Evolutionary conservation across 1,140 invertebrate genomes (phyloP).

Genomic region (Cherax destructor): DNA sequence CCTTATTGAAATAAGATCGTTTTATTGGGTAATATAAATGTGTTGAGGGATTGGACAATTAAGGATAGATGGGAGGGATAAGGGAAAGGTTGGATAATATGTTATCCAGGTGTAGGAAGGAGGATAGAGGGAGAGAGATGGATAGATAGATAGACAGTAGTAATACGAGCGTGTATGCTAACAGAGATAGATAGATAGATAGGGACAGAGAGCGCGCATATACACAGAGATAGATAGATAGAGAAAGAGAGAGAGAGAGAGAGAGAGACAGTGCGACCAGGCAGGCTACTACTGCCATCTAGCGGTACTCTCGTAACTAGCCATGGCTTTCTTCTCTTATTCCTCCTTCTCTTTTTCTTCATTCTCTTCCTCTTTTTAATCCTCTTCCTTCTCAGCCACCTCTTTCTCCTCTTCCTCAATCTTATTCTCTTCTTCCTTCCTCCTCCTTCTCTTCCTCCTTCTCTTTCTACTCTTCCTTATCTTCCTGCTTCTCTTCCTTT

Average conservation of each 20-base stretch:
- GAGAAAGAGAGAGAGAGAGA: neutral
- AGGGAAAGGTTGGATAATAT: too few species aligned
- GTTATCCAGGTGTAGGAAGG: too few species aligned
- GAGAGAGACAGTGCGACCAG: neutral
- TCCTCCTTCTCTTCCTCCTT: neutral
- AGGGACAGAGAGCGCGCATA: too few species aligned
- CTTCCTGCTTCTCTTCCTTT: neutral
- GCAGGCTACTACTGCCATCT: slow-evolving; percentile 22
- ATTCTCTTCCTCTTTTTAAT: neutral
- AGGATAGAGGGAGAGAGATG: too few species aligned
- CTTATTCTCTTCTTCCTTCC: neutral
- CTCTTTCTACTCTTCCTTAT: neutral
- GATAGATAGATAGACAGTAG: too few species aligned
- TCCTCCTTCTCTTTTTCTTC: neutral
- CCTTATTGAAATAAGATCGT: too few species aligned
- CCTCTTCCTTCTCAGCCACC: neutral
- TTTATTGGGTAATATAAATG: too few species aligned
- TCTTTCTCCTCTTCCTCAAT: neutral
- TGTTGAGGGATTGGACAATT: too few species aligned
- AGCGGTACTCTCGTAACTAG: neutral
- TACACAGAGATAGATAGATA: too few species aligned
- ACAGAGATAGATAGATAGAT: too few species aligned
- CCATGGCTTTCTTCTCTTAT: neutral
- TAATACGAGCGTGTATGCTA: too few species aligned
- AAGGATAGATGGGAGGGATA: too few species aligned